Conservation (phyloP, 2,113 vertebrate species). For the Oreotrochilus melanogaster region DNA sequence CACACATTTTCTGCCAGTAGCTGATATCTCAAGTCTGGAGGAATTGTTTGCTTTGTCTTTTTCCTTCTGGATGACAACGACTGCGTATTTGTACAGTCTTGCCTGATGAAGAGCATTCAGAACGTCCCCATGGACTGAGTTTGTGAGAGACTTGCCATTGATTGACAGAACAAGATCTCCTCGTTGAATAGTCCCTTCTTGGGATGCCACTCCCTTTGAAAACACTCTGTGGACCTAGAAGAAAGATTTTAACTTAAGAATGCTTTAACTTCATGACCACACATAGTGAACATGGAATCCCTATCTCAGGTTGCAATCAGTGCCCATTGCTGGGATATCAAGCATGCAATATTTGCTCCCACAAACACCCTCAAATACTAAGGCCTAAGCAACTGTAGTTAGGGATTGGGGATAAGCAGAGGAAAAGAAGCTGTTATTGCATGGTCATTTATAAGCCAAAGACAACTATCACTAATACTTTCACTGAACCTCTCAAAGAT, state of each 20-base stretch:
- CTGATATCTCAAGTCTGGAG: slow-evolving; percentile 61
- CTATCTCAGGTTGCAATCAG: not conserved
- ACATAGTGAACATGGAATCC: not conserved
- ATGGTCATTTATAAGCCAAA: not conserved
- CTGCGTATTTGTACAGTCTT: slow-evolving; percentile 78
- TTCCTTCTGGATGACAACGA: slow-evolving; percentile 85
- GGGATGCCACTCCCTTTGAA: slow-evolving; percentile 86
- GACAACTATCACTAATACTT: not conserved
- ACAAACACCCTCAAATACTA: not conserved
- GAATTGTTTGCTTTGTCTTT: slow-evolving; percentile 53
- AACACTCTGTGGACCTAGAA: slow-evolving; percentile 93
- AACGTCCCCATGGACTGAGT: slow-evolving; percentile 86
- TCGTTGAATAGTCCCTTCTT: slow-evolving; percentile 87
- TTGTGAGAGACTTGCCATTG: slow-evolving; percentile 84
- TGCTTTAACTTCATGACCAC: not conserved
- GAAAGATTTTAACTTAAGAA: not conserved
- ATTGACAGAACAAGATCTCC: slow-evolving; percentile 90
- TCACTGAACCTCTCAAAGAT: not conserved
- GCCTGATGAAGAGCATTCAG: slow-evolving; percentile 89
- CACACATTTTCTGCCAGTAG: slow-evolving; percentile 53
- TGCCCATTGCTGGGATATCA: not conserved
- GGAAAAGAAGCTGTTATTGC: not conserved
- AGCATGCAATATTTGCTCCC: not conserved
- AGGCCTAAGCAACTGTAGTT: not conserved
- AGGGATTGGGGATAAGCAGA: not conserved